These are phyloP conservation scores for Cryptophagus acutangulus DNA, from an alignment of 2,888 invertebrate species.

Conservation along the genomic window DNA sequence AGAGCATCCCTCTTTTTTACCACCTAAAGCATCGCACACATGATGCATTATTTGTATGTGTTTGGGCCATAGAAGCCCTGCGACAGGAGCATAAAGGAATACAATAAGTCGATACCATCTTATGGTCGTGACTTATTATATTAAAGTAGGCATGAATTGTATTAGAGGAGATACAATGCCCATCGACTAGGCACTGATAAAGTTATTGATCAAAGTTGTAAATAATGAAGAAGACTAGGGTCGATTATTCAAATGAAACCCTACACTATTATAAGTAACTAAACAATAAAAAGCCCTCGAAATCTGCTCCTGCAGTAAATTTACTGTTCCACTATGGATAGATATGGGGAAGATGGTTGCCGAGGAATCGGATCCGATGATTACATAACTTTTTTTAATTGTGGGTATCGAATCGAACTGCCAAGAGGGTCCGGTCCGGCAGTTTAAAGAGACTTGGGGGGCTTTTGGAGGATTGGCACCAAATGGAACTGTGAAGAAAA, in stretches of 20 bases:
- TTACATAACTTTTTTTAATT: too few relatives aligned
- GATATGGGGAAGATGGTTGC: too few relatives aligned
- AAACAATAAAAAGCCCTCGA: conserved; percentile 37
- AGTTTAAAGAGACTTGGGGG: not conserved
- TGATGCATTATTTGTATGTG: conserved; percentile 23
- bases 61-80: conserved; percentile 19
- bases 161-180: conserved; percentile 37
- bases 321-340: too few relatives aligned
- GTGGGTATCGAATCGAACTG: too few relatives aligned
- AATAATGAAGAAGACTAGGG: conserved; percentile 37
- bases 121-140: conserved; percentile 37
- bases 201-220: conserved; percentile 40
- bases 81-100: conserved; percentile 27
- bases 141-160: too few relatives aligned
- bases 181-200: conserved; percentile 32
- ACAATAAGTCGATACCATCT: conserved; percentile 37
- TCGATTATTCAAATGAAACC: conserved; percentile 41
- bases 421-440: too few relatives aligned
- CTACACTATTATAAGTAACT: conserved; percentile 32
- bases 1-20: too few relatives aligned
- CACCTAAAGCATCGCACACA: too few relatives aligned
- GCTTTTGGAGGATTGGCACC: not conserved
- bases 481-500: too few relatives aligned
- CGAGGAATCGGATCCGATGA: too few relatives aligned
- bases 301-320: conserved; percentile 36